Evolutionary conservation across 2,797 vertebrate species (phyloP).

Genomic region (Psittacula echo): DNA sequence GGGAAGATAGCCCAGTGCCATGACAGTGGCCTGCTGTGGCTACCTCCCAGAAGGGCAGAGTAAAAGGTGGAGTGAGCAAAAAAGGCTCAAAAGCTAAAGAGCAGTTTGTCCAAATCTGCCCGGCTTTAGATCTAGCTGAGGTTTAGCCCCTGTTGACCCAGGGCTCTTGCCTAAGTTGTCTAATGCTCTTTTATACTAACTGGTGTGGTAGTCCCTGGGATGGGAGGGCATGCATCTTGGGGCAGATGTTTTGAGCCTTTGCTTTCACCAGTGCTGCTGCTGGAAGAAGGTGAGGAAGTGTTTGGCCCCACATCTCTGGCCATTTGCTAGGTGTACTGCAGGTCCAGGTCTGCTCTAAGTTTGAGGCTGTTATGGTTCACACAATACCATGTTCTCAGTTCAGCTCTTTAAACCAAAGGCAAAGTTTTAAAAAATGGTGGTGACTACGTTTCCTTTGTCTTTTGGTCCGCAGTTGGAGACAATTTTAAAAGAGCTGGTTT

Average conservation of each 20-base stretch:
- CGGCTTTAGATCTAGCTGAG: not conserved
- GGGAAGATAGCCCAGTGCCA: not conserved
- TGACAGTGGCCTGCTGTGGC: not conserved
- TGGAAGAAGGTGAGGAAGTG: not conserved
- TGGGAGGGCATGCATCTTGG: accelerated
- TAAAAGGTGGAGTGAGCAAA: not conserved
- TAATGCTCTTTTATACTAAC: not conserved
- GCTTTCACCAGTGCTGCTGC: not conserved
- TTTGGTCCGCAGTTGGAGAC: not conserved
- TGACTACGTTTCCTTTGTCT: not conserved
- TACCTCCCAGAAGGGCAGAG: not conserved
- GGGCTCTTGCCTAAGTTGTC: not conserved
- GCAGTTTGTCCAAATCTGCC: not conserved
- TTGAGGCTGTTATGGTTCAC: not conserved
- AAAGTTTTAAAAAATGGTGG: not conserved
- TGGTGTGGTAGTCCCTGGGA: not conserved
- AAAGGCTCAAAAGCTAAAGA: not conserved
- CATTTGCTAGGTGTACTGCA: not conserved
- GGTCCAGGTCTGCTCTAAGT: not conserved
- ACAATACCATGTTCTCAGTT: not conserved
- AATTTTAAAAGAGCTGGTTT: not conserved
- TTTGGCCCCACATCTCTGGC: not conserved
- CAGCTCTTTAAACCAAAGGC: not conserved
- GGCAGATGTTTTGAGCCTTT: not conserved
- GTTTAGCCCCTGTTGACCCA: not conserved